Evolutionary conservation across 2,113 vertebrate species (phyloP), one percentile per base, ranked within the genome.

Genomic region (Rhinopomastus cyanomelas): DNA sequence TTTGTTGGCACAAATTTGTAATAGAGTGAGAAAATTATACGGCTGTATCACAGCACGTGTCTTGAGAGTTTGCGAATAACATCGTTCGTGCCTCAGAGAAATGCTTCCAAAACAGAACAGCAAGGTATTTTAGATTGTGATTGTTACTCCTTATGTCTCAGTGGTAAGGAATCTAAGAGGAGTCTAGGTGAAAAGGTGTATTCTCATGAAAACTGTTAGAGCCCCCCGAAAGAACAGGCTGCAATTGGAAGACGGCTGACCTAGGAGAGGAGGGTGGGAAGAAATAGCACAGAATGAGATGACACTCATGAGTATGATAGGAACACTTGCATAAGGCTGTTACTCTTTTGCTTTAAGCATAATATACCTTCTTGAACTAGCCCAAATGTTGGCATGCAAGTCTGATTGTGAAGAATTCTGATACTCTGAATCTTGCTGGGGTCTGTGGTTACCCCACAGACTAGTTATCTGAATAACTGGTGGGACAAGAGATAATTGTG

Each of bases 1-100:
- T 79, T 88, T 90, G 48, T 78, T 90, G 83, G 81, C 92, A 84
- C 42, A 29, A 74, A 52, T 79, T 76, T 92, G 91, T 91, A 76
- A 89, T 83, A 72, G 44, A 19, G 49, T 89, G 53, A 87, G 83
- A 91, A 94, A 84, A 93, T 88, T 39, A 81, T 7, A 84, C 2
- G 13, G 65, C 86, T 81, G 21, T 27, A 32, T 72, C 17, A 56
- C 71, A 18, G 34, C 23, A 83, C 76, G 92, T 81, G 39, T 67
- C 78, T 27, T 61, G 65, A 52, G 36, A 42, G 72, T 81, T 81
- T 34, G 23, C 81, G 59, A 88, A 52, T 52, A 95, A 59, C 67
- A 39, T 34, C 51, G 80, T 39, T 57, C 56, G 3, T 51, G 68
- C 61, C 66, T 67, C n/a, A 68, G 44, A 85, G 53, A 83, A 90